A percentile compares a stretch with the other conserved stretches of the same genome.
Evolutionary conservation across 2,113 vertebrate genomes (phyloP).

Genomic region (Sterna hirundo): DNA sequence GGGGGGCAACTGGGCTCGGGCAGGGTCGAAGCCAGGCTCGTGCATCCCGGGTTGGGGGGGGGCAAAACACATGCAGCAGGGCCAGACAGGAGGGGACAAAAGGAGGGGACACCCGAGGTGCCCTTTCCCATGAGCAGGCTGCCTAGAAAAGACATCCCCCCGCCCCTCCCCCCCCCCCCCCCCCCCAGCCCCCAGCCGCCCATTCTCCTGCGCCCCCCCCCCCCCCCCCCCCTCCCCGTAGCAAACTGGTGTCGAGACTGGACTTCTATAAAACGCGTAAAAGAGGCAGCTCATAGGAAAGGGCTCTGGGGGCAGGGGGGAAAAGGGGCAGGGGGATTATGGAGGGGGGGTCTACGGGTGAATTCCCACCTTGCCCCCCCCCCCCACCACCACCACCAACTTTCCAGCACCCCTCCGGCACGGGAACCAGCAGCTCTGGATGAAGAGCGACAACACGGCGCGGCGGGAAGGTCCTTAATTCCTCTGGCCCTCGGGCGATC

Average conservation of each 20-base stretch:
- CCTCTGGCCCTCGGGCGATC: neutral
- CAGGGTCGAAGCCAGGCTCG: no score
- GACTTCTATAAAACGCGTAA: constrained; percentile 43
- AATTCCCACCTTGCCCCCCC: no score
- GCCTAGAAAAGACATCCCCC: neutral
- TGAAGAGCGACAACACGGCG: constrained; percentile 55
- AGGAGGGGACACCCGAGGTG: neutral
- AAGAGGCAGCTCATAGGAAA: constrained; percentile 38
- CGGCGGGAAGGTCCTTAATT: constrained; percentile 51
- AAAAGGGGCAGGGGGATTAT: no score
- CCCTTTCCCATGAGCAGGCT: neutral
- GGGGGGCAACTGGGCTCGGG: no score
- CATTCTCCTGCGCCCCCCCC: neutral
- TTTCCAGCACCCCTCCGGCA: neutral
- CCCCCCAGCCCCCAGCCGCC: no score
- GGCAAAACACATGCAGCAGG: no score
- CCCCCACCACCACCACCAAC: no score
- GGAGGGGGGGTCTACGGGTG: no score
- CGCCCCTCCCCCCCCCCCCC: no score
- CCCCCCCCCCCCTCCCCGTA: neutral
- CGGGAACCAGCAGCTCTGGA: neutral
- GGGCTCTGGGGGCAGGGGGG: neutral
- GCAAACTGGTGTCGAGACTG: constrained; percentile 14
- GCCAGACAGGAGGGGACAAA: no score
- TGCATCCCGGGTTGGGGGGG: no score